Evolutionary conservation across 2,888 invertebrate species (phyloP), one percentile per base, ranked within the genome.

Genomic region (Tribolium freemani): DNA sequence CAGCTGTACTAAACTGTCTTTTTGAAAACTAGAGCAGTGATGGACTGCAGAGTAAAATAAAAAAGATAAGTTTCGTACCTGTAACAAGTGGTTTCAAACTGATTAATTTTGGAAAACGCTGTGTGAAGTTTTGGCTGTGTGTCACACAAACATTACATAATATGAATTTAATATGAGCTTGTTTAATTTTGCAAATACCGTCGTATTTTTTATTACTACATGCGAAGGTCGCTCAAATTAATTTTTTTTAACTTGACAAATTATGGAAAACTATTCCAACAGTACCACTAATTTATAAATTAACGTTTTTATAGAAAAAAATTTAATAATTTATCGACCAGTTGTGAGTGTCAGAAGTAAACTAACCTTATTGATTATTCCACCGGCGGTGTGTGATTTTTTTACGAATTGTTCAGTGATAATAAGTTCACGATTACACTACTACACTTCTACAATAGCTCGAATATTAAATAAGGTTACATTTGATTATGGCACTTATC

Each of bases 331-430:
- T 38, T 38, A 38, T 38, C n/a, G 38, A 38, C 38, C n/a, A n/a
- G 38, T 38, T 38, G 8, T 38, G 38, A 38, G 38, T 38, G 38
- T 38, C 38, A 60, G n/a, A 58, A 26, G 26, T 26, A 26, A 60
- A 48, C 63, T 63, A 50, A 63, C 50, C 63, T 63, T 63, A 63
- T 63, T 31, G 63, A 63, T 63, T 63, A 50, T 51, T 51, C n/a
- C 63, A 44, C 50, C n/a, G 31, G 63, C 51, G 63, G 50, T 51
- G 48, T 50, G 50, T 31, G 11, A 61, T 38, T 57, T 16, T 50
- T 31, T 51, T 50, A 38, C 50, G 30, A 63, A 63, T 63, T 13
- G 31, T 30, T 20, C 10, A 48, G 48, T 60, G 46, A 51, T 63
- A 63, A 63, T 11, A 10, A 30, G 50, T 2, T 44, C 11, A 38